These are phyloP conservation scores for Bovichtus diacanthus DNA, from an alignment of 2,797 vertebrate genomes.

Conservation along the genomic window DNA sequence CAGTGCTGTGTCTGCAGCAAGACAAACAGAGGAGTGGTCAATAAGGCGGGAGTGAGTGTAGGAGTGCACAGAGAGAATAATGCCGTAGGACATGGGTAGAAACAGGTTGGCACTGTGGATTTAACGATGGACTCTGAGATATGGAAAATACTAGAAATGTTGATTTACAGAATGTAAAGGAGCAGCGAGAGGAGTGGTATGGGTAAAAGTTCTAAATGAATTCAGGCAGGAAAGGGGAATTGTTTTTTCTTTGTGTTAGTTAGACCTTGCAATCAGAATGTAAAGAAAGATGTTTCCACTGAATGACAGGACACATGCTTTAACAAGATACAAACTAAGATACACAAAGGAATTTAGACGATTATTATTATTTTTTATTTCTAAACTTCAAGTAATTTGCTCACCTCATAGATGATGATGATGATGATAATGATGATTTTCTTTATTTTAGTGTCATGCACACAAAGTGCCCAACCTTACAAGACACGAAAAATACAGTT, in stretches of 20 bases:
- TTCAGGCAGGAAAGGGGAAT: background rate
- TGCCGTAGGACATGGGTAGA: slow-evolving; percentile 25
- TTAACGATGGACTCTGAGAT: slow-evolving; percentile 46
- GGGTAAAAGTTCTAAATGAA: background rate
- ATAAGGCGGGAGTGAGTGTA: background rate
- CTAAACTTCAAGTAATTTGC: background rate
- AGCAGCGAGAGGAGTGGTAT: slow-evolving; percentile 17
- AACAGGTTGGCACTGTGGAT: slow-evolving; percentile 36
- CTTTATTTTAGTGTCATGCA: background rate
- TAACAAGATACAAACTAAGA: background rate
- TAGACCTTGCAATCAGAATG: background rate
- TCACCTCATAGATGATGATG: too few species aligned
- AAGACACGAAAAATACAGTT: background rate
- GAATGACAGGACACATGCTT: background rate
- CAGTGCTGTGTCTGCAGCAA: slow-evolving; percentile 53
- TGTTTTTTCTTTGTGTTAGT: background rate
- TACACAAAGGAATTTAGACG: background rate
- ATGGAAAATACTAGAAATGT: slow-evolving; percentile 46
- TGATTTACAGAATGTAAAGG: slow-evolving; percentile 58
- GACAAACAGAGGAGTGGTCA: slow-evolving; percentile 51
- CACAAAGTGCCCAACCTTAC: background rate
- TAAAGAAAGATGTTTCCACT: background rate
- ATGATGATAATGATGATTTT: background rate
- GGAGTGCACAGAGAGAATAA: slow-evolving; percentile 52
- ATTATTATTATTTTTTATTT: background rate